Percentiles rank a stretch among this genome's conserved stretches.
These are phyloP conservation scores for Eumacrocentrus americanus DNA, from an alignment of 2,888 invertebrate species.

Conservation along the genomic window DNA sequence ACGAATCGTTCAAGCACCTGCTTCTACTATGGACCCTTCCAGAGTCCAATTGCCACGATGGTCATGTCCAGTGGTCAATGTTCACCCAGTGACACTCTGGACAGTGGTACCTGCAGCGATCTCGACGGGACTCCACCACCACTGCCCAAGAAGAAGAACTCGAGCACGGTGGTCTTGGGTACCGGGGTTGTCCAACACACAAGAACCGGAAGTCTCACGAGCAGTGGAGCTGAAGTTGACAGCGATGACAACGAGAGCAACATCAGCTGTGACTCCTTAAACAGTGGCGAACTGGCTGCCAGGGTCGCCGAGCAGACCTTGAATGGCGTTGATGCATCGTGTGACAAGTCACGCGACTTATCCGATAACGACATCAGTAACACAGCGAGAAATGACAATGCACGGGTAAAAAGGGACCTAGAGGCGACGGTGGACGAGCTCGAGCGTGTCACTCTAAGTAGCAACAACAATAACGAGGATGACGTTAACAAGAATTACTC, in stretches of 20 bases:
- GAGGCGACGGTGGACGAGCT: conserved; percentile 30
- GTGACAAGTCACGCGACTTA: conserved; percentile 7
- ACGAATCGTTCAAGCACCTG: conserved; percentile 62
- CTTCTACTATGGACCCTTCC: conserved; percentile 70
- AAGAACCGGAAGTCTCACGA: conserved; percentile 66
- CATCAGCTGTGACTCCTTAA: conserved; percentile 82
- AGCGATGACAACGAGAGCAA: conserved; percentile 77
- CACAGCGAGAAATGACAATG: background rate
- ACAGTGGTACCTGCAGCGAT: conserved; percentile 86
- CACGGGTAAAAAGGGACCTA: conserved; percentile 18
- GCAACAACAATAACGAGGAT: conserved; percentile 26
- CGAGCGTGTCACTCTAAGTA: conserved; percentile 1
- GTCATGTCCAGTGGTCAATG: conserved; percentile 82
- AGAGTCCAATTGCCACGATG: conserved; percentile 64
- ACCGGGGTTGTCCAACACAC: conserved; percentile 64
- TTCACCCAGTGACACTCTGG: conserved; percentile 81
- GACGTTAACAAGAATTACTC: conserved; percentile 20
- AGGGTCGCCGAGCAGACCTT: conserved; percentile 3
- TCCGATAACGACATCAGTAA: conserved; percentile 2
- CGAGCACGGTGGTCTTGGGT: conserved; percentile 51
- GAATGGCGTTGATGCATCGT: conserved; percentile 9
- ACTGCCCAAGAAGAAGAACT: conserved; percentile 70
- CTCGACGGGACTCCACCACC: conserved; percentile 77
- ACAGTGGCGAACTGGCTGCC: conserved; percentile 55
- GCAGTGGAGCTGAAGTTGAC: conserved; percentile 71